Percentiles rank a stretch among this genome's conserved stretches.
Conservation (phyloP, 2,888 invertebrate genomes). For the Stenodera caucasica region DNA sequence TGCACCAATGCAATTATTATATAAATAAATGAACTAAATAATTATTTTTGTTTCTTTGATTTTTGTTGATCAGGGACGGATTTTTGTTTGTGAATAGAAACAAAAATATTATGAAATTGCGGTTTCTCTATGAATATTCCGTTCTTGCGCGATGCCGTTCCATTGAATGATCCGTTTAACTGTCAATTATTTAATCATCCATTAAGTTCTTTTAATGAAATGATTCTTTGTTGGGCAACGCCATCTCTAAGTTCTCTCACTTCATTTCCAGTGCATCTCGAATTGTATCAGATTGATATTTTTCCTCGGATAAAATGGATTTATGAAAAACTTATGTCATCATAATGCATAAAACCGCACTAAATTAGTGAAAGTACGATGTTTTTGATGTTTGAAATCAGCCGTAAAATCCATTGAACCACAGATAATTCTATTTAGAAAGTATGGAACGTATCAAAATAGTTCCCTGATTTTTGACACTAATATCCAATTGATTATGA, state of each 20-base stretch:
- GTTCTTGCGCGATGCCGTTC: background rate
- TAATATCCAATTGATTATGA: slow-evolving; percentile 38
- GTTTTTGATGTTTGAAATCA: slow-evolving; percentile 26
- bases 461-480: slow-evolving; percentile 27
- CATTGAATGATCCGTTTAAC: background rate
- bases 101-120: background rate
- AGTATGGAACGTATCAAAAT: slow-evolving; percentile 24
- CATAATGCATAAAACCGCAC: slow-evolving; percentile 11
- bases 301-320: background rate
- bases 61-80: too few relatives aligned
- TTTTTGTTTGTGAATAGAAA: too few relatives aligned
- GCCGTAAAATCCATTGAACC: slow-evolving; percentile 37
- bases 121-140: background rate
- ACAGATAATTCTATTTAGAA: slow-evolving; percentile 30
- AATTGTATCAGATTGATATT: background rate
- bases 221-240: background rate
- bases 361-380: slow-evolving; percentile 25
- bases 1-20: slow-evolving; percentile 33
- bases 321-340: slow-evolving; percentile 8
- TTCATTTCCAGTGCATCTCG: background rate
- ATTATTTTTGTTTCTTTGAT: background rate
- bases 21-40: slow-evolving; percentile 32
- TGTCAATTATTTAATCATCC: background rate
- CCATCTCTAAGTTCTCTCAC: background rate
- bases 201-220: background rate